Evolutionary conservation across 2,888 invertebrate genomes (phyloP).

Genomic region (Leptopilina drosophilae): DNA sequence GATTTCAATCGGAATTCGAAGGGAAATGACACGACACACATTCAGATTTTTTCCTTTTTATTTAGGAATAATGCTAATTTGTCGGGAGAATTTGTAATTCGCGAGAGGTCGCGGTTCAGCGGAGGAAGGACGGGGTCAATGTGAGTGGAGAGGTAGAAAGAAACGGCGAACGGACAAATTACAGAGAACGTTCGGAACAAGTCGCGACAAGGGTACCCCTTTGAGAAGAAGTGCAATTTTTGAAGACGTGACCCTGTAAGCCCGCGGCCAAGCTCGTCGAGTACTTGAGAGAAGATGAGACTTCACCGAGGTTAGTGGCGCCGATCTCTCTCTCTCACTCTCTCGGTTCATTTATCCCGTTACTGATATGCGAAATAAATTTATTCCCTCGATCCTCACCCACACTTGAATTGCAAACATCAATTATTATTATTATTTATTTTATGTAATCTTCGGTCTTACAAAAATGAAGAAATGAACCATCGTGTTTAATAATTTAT

Average conservation of each 20-base stretch:
- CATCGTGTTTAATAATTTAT: too few relatives aligned
- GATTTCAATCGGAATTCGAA: too few relatives aligned
- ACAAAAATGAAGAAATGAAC: too few relatives aligned
- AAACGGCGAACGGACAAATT: conserved; percentile 60
- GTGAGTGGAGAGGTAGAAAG: conserved; percentile 38
- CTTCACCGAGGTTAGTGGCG: conserved; percentile 40
- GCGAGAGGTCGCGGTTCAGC: conserved; percentile 55
- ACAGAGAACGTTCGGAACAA: conserved; percentile 61
- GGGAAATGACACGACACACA: too few relatives aligned
- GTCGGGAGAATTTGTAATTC: conserved; percentile 51
- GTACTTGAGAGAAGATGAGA: conserved; percentile 47
- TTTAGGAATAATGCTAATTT: conserved; percentile 41
- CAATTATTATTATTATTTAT: background rate
- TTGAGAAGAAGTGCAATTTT: conserved; percentile 63
- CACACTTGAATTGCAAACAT: background rate
- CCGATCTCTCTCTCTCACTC: background rate
- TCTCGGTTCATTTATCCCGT: conserved; percentile 13
- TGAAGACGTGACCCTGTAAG: conserved; percentile 65
- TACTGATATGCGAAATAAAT: conserved; percentile 23
- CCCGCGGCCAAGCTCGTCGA: conserved; percentile 53
- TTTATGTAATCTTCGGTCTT: too few relatives aligned
- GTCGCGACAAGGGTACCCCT: conserved; percentile 61
- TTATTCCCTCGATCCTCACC: conserved; percentile 1
- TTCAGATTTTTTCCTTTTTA: too few relatives aligned
- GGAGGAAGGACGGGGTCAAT: conserved; percentile 1